Base-by-base conservation (phyloP, 2,797 vertebrate species). In the Malacoctenus gilli region DNA sequence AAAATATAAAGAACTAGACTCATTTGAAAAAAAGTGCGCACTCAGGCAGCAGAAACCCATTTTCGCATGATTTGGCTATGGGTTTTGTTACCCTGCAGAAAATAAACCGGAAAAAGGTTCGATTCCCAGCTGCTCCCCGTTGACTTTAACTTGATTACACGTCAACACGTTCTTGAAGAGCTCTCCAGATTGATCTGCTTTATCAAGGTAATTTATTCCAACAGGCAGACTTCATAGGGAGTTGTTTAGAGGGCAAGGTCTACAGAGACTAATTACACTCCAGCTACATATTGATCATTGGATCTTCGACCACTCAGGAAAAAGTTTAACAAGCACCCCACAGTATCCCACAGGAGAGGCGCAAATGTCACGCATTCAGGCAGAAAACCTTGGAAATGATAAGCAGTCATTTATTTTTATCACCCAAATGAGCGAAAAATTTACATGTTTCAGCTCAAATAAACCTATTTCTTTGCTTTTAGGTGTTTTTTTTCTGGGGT, bases 191-290 rank as follows among this genome's bases (percentile, higher is more conserved):
- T 72, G 76, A 87, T 81, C 65, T 40, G 18, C 41, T 68, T 42
- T 23, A 52, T 78, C 59, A 49, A 63, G 62, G 62, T 69, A 51
- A 78, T 84, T 73, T 66, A 83, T 88, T 78, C 75, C 40, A 41
- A 37, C 55, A 70, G 71, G 34, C 58, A 32, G 31, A 54, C 51
- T 42, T 64, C 54, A 75, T 56, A 41, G 50, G 30, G 46, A 72
- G 46, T 54, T 72, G 79, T 74, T 78, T 58, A 40, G 53, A 61
- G 30, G 66, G 19, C 30, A 36, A 63, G 50, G 49, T 80, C 85
- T 71, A 46, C 50, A 22, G 81, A 83, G 84, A 79, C 78, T 83
- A 77, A 86, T 91, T 89, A 88, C 57, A 53, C 41, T 58, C 28
- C 18, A 44, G 65, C 73, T 61, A 35, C 41, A n/a, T 75, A 83